phyloP scores from a whole-genome alignment of 2,888 invertebrate genomes.

The Odontothrips loti region DNA sequence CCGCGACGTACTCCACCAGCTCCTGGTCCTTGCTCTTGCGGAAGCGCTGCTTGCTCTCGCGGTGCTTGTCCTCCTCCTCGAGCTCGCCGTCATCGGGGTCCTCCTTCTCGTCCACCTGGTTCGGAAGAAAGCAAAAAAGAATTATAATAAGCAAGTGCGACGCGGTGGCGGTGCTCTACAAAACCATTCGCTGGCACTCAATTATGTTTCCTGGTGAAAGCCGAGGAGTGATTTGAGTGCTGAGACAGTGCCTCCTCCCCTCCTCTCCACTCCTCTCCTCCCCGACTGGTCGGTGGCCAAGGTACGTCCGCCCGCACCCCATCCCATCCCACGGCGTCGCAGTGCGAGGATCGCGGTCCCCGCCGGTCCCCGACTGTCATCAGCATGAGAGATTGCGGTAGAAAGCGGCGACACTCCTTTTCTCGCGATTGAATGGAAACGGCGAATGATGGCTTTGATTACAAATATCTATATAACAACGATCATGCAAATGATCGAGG shows the following conservation, averaged over 20 bases:
- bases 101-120: slow-evolving; percentile 68
- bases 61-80: slow-evolving; percentile 50
- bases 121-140: slow-evolving; percentile 27
- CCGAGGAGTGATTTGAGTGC: background rate
- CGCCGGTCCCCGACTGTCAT: background rate
- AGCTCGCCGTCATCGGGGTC: slow-evolving; percentile 52
- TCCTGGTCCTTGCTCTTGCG: slow-evolving; percentile 74
- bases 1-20: slow-evolving; percentile 75
- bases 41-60: slow-evolving; percentile 59
- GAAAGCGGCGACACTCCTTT: too few species aligned
- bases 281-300: background rate
- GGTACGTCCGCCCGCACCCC: background rate
- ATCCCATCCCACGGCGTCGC: background rate
- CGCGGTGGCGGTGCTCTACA: background rate
- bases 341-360: background rate
- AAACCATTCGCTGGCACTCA: background rate
- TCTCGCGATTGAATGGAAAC: background rate
- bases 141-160: background rate
- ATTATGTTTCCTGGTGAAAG: slow-evolving; percentile 15
- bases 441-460: too few species aligned
- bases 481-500: too few species aligned
- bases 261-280: background rate
- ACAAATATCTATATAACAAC: too few species aligned
- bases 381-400: too few species aligned
- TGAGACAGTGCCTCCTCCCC: background rate